These are phyloP conservation scores for Cylas formicarius DNA, from an alignment of 1,140 invertebrate species.

Conservation along the genomic window DNA sequence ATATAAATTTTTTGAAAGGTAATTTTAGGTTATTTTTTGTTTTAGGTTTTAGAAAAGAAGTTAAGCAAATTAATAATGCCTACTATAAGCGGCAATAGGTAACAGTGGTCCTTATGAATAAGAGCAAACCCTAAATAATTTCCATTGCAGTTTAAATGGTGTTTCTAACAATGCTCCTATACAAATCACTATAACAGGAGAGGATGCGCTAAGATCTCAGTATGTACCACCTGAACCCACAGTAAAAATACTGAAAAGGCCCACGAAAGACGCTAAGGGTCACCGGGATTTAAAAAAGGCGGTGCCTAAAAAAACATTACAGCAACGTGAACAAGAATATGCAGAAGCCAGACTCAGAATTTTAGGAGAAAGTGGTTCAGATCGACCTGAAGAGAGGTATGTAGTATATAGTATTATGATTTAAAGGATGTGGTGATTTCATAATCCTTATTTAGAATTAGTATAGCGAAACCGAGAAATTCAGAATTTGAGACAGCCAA, in stretches of 20 bases:
- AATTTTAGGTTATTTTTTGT: slow-evolving; percentile 20
- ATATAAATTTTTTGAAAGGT: slow-evolving; percentile 22
- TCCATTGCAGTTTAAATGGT: slow-evolving; percentile 28
- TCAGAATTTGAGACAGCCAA: too few species aligned
- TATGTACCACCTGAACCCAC: slow-evolving; percentile 61
- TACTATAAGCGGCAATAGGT: slow-evolving; percentile 34
- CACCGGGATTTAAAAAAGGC: slow-evolving; percentile 59
- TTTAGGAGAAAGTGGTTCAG: slow-evolving; percentile 72
- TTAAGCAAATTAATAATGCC: slow-evolving; percentile 36
- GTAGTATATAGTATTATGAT: slow-evolving; percentile 31
- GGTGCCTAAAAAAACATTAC: slow-evolving; percentile 74
- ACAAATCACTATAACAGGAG: slow-evolving; percentile 37
- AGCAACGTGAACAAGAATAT: slow-evolving; percentile 83
- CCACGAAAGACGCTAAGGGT: slow-evolving; percentile 47
- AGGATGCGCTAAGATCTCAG: slow-evolving; percentile 40
- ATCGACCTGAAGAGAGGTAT: slow-evolving; percentile 61
- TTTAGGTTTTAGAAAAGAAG: slow-evolving; percentile 39
- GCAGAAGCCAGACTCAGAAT: slow-evolving; percentile 77
- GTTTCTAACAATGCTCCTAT: slow-evolving; percentile 30
- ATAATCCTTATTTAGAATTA: slow-evolving; percentile 26
- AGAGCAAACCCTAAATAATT: neutral
- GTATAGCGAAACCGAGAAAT: slow-evolving; percentile 31
- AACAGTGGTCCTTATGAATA: slow-evolving; percentile 7
- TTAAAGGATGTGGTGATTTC: neutral
- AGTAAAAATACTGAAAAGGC: slow-evolving; percentile 76